Evolutionary conservation across 1,140 invertebrate genomes (phyloP), one percentile per base, ranked within the genome.

Genomic region (Pogonognathellus flavescens): DNA sequence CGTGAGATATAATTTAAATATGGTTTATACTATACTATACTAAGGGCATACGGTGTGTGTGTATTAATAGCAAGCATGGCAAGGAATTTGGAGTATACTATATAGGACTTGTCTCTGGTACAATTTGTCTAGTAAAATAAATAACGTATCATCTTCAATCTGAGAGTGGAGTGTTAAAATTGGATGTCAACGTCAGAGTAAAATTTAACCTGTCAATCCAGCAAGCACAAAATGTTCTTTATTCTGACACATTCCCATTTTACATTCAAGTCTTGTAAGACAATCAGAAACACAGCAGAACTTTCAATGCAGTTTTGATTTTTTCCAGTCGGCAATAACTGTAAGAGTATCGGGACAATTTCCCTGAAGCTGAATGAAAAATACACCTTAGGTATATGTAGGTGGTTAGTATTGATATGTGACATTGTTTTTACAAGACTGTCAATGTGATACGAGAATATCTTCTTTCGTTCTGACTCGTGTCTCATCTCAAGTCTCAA

Each of bases 121-220:
- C 16, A 14, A 14, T 14, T 2, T 11, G 11, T 55, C 53, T 55
- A 5, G 53, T 50, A 14, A 49, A 49, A 76, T 76, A 76, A 76
- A 76, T 76, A 76, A 72, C 18, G 70, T 76, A n/a, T 76, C 31
- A 18, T 76, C 66, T 41, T 72, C 66, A 25, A 1, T 76, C 31
- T 8, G 70, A 49, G 13, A 10, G n/a, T 50, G 41, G 22, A 25
- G 62, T 66, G 62, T 13, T 66, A 13, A 25, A 66, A 76, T 76
- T 76, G 70, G 70, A 41, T 76, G 41, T 76, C 70, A 50, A 76
- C 70, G 70, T 76, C 70, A 76, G 49, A 76, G 70, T 18, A 50
- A 76, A 76, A 76, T 76, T 76, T 31, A 76, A 76, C 70, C 41
- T 76, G 70, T 50, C 70, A 76, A 76, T 76, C 70, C 49, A n/a